A percentile compares a stretch with the other conserved stretches of the same genome.
Conservation (phyloP, 1,140 invertebrate species). For the Apis dorsata region DNA sequence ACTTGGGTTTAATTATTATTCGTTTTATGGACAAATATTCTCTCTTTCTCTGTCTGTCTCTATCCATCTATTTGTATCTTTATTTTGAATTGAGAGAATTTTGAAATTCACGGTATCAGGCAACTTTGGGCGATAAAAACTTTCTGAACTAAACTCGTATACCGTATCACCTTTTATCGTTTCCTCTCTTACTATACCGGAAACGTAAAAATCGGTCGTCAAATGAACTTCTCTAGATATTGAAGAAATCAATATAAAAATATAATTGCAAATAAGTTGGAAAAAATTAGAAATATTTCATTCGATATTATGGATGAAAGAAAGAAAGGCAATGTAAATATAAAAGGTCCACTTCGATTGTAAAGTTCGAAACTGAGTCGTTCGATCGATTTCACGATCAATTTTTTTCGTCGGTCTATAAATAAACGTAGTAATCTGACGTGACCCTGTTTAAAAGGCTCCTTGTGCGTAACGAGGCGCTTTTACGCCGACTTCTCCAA, state of each 20-base stretch:
- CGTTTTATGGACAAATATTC: not conserved
- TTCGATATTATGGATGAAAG: not conserved
- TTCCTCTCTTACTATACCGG: not conserved
- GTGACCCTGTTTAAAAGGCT: slow-evolving; percentile 30
- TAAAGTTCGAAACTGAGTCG: not conserved
- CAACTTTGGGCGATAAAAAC: slow-evolving; percentile 41
- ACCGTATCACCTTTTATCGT: slow-evolving; percentile 19
- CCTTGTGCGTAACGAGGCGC: slow-evolving; percentile 38
- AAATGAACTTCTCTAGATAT: not conserved
- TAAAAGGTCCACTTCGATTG: not conserved
- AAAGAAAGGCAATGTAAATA: too few species aligned
- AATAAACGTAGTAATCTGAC: slow-evolving; percentile 46
- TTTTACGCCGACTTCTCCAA: slow-evolving; percentile 29
- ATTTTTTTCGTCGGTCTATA: slow-evolving; percentile 45
- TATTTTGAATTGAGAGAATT: slow-evolving; percentile 11
- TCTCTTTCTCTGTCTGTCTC: too few species aligned
- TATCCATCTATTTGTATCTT: too few species aligned
- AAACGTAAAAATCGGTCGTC: not conserved
- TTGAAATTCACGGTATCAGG: not conserved
- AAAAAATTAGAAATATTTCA: slow-evolving; percentile 14
- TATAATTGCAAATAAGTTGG: too few species aligned
- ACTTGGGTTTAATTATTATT: slow-evolving; percentile 2
- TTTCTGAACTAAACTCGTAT: slow-evolving; percentile 15
- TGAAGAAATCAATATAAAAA: too few species aligned
- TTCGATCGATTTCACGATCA: slow-evolving; percentile 7